A percentile compares a stretch with the other conserved stretches of the same genome.
Evolutionary conservation across 2,888 invertebrate species (phyloP).

Genomic region (Apoda limacodes): DNA sequence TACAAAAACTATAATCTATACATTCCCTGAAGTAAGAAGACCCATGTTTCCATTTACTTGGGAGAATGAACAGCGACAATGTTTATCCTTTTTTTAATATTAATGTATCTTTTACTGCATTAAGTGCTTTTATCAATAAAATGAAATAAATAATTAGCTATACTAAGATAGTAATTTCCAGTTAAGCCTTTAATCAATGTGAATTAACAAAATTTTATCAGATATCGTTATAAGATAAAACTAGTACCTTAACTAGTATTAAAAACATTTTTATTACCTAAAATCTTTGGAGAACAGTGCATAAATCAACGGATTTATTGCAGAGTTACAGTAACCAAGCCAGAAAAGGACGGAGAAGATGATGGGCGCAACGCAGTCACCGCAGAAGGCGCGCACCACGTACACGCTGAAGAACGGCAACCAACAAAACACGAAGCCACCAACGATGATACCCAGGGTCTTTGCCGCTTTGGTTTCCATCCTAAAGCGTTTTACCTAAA

Average conservation of each 20-base stretch:
- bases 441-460: constrained; percentile 96
- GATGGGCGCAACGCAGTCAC: constrained; percentile 84
- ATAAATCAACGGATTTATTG: constrained; percentile 95
- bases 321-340: constrained; percentile 98
- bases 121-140: too few relatives aligned
- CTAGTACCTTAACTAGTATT: not conserved
- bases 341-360: constrained; percentile 95
- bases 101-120: too few relatives aligned
- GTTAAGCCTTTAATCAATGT: too few relatives aligned
- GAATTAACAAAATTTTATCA: not conserved
- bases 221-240: not conserved
- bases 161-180: too few relatives aligned
- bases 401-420: constrained; percentile 97
- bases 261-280: too few relatives aligned
- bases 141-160: too few relatives aligned
- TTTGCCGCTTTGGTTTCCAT: constrained; percentile 98
- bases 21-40: too few relatives aligned
- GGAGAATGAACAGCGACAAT: too few relatives aligned
- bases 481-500: constrained; percentile 87
- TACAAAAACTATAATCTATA: too few relatives aligned
- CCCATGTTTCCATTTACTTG: too few relatives aligned
- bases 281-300: constrained; percentile 96
- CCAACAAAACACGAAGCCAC: constrained; percentile 97
- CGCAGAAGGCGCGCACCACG: constrained; percentile 89
- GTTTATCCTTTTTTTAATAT: too few relatives aligned